These are phyloP conservation scores for Lagopus muta DNA, from an alignment of 2,113 vertebrate species.

Conservation along the genomic window DNA sequence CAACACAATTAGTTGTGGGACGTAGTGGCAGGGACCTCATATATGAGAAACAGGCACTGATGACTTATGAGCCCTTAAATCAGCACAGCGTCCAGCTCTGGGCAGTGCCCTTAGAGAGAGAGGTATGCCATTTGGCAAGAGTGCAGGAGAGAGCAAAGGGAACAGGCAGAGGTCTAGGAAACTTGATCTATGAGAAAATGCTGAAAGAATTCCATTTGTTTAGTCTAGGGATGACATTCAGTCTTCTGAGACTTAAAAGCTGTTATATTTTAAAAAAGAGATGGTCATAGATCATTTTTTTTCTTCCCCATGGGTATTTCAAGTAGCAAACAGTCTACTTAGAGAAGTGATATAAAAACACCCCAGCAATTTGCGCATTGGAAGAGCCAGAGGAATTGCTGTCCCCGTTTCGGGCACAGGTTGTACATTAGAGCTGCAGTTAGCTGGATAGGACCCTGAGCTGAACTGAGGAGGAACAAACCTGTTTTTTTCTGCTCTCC, in stretches of 20 bases:
- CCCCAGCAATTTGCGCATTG: not conserved
- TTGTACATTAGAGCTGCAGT: not conserved
- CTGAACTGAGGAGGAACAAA: not conserved
- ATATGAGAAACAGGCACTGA: not conserved
- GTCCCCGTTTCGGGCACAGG: not conserved
- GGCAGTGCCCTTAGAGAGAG: not conserved
- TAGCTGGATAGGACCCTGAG: not conserved
- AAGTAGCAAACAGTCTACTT: conserved; percentile 10
- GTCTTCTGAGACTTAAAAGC: conserved; percentile 42
- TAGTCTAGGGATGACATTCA: conserved; percentile 62
- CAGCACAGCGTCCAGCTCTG: not conserved
- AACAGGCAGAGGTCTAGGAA: conserved; percentile 37
- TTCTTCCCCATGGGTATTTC: not conserved
- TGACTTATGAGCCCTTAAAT: not conserved
- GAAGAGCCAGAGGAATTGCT: not conserved
- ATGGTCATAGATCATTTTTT: not conserved
- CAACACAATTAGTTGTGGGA: not conserved
- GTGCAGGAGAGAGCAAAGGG: not conserved
- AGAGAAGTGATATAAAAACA: not conserved
- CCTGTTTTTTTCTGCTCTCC: not conserved
- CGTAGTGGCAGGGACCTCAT: not conserved
- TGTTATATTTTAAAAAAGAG: not conserved
- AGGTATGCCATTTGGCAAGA: not conserved
- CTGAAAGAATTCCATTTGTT: conserved; percentile 64
- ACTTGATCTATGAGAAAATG: conserved; percentile 54